phyloP scores from a whole-genome alignment of 2,797 vertebrate genomes.

The Microcaecilia unicolor region DNA sequence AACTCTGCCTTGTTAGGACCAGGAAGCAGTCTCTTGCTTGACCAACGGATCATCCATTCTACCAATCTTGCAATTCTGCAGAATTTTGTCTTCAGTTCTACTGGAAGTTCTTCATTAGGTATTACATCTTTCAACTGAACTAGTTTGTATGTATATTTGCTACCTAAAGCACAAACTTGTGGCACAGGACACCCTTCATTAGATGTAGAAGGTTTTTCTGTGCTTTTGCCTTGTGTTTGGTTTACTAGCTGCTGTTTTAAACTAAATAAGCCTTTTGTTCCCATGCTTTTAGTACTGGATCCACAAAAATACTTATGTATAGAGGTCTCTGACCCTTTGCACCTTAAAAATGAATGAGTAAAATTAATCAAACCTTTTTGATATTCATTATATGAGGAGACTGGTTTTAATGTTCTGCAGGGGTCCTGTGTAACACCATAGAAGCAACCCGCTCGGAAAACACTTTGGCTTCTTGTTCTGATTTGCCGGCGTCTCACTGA shows the following conservation, averaged over 20 bases:
- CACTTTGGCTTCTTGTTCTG: constrained; percentile 34
- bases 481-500: constrained; percentile 70
- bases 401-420: constrained; percentile 6
- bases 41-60: constrained; percentile 95
- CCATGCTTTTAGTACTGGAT: background rate
- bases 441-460: constrained; percentile 75
- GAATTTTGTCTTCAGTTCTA: constrained; percentile 53
- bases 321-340: background rate
- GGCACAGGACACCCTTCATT: background rate
- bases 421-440: constrained; percentile 41
- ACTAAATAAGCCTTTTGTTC: constrained; percentile 68
- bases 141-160: constrained; percentile 35
- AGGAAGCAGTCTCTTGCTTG: constrained; percentile 60
- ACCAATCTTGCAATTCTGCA: constrained; percentile 63
- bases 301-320: constrained; percentile 15
- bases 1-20: constrained; percentile 21
- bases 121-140: constrained; percentile 20
- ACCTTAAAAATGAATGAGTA: background rate
- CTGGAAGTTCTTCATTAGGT: constrained; percentile 57
- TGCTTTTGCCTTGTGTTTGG: constrained; percentile 14
- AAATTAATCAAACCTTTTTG: constrained; percentile 12
- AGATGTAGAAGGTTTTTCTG: constrained; percentile 13
- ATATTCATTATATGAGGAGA: constrained; percentile 22
- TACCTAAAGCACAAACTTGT: constrained; percentile 3
- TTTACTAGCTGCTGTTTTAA: constrained; percentile 48